Evolutionary conservation across 2,113 vertebrate genomes (phyloP), one percentile per base, ranked within the genome.

Genomic region (Perca flavescens): DNA sequence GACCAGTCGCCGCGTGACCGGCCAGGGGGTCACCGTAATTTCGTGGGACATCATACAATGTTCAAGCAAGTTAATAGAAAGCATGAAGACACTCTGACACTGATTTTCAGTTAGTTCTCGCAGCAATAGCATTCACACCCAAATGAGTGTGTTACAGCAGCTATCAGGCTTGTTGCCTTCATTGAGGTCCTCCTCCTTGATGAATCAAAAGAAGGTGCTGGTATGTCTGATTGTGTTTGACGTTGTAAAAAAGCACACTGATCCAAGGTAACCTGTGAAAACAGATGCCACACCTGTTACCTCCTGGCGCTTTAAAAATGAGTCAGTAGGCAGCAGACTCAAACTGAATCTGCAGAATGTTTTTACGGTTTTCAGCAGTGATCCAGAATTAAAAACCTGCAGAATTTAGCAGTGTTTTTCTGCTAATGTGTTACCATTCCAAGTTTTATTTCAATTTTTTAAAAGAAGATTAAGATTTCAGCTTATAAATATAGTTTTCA

Each of bases 401-500:
- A 43, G 40, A 43, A 43, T 43, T 43, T 43, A 34, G 40, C 31
- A 43, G 40, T 43, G 40, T 43, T 11, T 43, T 11, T 11, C 10
- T 43, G 40, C 40, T 11, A 10, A 43, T 43, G 40, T 43, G 40
- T 43, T 43, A 43, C 40, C 10, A 43, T 43, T 40, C 40, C 2
- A 9, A 40, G 40, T 40, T 43, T 43, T 43, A 43, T 43, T 43
- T 34, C 0, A 6, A 34, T 34, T 43, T 43, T 43, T 43, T 43
- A 11, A 43, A 43, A 43, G 40, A 43, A 43, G 40, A 43, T 43
- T 43, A 43, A 43, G 90, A 84, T 84, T 86, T 72, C 43, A 81
- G 58, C 63, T 79, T 77, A 91, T 91, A 91, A 92, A 93, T 90
- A 92, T 46, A 77, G 66, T 72, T 53, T 74, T 81, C 69, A 68